Evolutionary conservation across 2,113 vertebrate genomes (phyloP), one percentile per base, ranked within the genome.

Genomic region (Oxygymnocypris stewartii): DNA sequence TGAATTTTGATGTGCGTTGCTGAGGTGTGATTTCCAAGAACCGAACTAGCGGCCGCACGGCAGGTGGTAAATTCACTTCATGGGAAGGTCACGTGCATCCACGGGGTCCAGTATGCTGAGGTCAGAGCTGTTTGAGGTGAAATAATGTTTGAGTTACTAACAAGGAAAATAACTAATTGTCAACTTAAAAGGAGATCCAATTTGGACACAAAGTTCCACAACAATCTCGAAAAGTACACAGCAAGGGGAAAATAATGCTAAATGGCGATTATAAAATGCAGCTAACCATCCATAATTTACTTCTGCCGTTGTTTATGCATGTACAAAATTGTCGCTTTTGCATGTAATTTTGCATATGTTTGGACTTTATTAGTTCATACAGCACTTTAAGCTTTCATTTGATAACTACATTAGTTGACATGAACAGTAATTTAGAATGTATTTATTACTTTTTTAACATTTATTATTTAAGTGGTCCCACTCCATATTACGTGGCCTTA

Each of bases 1-100:
- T 84, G 79, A 84, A 75, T 89, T 67, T 73, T 49, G 59, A 65
- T 76, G n/a, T 35, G 28, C 20, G 65, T 78, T 18, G 5, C 57
- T 49, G n/a, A 35, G 23, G n/a, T 9, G 35, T 69, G 81, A 47
- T 81, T 88, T 81, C 54, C 40, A 57, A 69, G 61, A 63, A 82
- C 2, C 37, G 37, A 77, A 49, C 16, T 9, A 42, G 47, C 49
- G 57, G 59, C 23, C 9, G 11, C 31, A 6, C 28, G 6, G n/a
- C 40, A 31, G 78, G 81, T 59, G 59, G 59, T 49, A 18, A 73
- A 79, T 28, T 25, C 31, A 85, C 76, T 83, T 83, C n/a, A 63
- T 84, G 81, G 61, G 79, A 67, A 81, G 16, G 28, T 84, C 31
- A 65, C 35, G 31, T 40, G 28, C 31, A 8, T 20, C 49, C 13